Base-by-base conservation (phyloP, 2,888 invertebrate species). In the Macaria notata region DNA sequence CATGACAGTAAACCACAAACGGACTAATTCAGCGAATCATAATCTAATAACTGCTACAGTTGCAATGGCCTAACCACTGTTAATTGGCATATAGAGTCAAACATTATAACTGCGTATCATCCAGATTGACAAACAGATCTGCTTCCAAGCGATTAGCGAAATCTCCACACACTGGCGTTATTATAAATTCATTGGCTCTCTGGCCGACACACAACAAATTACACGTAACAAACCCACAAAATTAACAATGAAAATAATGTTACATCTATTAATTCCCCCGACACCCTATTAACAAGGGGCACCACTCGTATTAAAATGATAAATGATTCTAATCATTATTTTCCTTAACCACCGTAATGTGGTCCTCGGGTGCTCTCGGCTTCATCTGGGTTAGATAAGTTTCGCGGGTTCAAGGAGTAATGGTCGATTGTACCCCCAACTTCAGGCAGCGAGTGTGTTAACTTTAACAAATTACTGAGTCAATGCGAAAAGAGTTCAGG, bases 221-320 rank as follows among this genome's bases (percentile, higher is more conserved):
- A 76, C 79, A 73, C 69, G 66, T 66, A 70, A 73, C 73, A 73
- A 83, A 79, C 81, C 84, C 85, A 75, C 85, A 84, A 84, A 85
- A 85, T 88, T 84, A 83, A 81, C 85, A 84, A 81, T 83, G 84
- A 86, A 88, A 88, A 86, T 86, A 87, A 86, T 84, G 81, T 81
- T 78, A 82, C 77, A 73, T 81, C 84, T 88, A 87, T 88, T 88
- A 86, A 88, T 88, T 82, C 86, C 83, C 84, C 76, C 74, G 81
- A 77, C 86, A 85, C 75, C 75, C 79, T 81, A 86, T 86, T 88
- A 88, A 87, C 86, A 81, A 78, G 81, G 83, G 86, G 87, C 79
- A 81, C 76, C 76, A 72, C 74, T 79, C 86, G 83, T 87, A 88
- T 89, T 88, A 88, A 88, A 89, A 88, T 89, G 88, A 89, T 87